Conservation (phyloP, 2,888 invertebrate species). For the Patella caerulea region DNA sequence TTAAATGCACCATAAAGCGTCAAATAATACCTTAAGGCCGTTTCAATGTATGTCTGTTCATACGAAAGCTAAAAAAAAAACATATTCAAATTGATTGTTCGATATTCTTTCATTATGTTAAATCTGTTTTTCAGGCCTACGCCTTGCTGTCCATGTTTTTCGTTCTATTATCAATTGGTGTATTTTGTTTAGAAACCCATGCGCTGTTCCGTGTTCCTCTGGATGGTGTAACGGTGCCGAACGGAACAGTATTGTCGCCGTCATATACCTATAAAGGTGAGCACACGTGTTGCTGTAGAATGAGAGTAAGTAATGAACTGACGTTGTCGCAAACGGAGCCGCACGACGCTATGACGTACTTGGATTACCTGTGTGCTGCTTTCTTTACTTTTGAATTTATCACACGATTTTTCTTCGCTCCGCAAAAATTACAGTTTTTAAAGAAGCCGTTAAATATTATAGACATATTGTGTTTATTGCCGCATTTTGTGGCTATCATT, state of each 20-base stretch:
- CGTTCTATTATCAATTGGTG: constrained; percentile 65
- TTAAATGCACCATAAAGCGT: no score
- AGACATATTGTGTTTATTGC: constrained; percentile 66
- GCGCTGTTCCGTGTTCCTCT: constrained; percentile 60
- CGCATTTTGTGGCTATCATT: constrained; percentile 63
- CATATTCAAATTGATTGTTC: neutral
- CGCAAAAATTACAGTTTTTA: constrained; percentile 58
- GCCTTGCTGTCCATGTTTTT: constrained; percentile 68
- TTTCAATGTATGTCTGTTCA: no score
- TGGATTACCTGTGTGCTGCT: constrained; percentile 64
- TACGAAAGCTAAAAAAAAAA: no score
- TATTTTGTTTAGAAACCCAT: constrained; percentile 69
- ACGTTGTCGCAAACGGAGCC: constrained; percentile 51
- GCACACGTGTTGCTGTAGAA: constrained; percentile 35
- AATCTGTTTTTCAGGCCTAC: constrained; percentile 54
- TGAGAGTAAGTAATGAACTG: constrained; percentile 16
- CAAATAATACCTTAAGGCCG: no score
- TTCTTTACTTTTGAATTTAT: constrained; percentile 65
- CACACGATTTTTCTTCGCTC: constrained; percentile 54
- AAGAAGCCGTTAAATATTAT: constrained; percentile 64
- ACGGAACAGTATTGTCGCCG: constrained; percentile 8
- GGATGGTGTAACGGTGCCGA: constrained; percentile 38
- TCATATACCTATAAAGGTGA: constrained; percentile 12
- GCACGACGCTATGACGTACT: constrained; percentile 57
- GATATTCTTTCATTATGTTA: no score